Evolutionary conservation across 2,797 vertebrate species (phyloP), one percentile per base, ranked within the genome.

Genomic region (Mus caroli): DNA sequence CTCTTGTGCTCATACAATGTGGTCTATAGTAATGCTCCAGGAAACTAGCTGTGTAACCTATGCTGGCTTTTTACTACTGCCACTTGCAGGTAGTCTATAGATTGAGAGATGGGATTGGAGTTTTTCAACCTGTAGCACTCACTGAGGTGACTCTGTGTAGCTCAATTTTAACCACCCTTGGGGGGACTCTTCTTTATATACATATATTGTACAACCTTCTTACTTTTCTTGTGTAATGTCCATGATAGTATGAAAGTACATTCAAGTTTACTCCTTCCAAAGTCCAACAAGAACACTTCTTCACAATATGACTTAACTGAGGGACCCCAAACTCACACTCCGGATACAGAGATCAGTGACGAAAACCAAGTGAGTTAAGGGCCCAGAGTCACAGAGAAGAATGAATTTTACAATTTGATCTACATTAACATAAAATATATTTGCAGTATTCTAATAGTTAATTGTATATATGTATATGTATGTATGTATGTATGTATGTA

Each of bases 101-200:
- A 37, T 15, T 28, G 56, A 37, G 19, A 83, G 14, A 52, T 80
- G 31, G 34, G 31, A 69, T 82, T 19, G 69, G 20, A n/a, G 9
- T 37, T 40, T 84, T 95, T 91, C 17, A 91, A 37, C 34, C 20
- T 76, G 92, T 83, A 60, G 37, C 95, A 79, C 6, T 87, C 43
- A 64, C 10, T 87, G 13, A 20, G 11, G 34, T 82, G 50, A 31
- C 15, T 50, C 19, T 6, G 9, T 58, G 2, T 13, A 31, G 15
- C 2, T 76, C 3, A 20, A 50, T 67, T 73, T 92, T 52, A 46
- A 37, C 85, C 73, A n/a, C 85, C 20, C 24, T 92, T 84, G 78
- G 50, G 77, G 77, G 2, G 3, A 43, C 4, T 96, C 14, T 8
- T 2, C 3, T 50, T n/a, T 77, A 73, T 77, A 73, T 64, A 9